Evolutionary conservation across 2,113 vertebrate genomes (phyloP), one percentile per base, ranked within the genome.

Genomic region (Cinclus cinclus): DNA sequence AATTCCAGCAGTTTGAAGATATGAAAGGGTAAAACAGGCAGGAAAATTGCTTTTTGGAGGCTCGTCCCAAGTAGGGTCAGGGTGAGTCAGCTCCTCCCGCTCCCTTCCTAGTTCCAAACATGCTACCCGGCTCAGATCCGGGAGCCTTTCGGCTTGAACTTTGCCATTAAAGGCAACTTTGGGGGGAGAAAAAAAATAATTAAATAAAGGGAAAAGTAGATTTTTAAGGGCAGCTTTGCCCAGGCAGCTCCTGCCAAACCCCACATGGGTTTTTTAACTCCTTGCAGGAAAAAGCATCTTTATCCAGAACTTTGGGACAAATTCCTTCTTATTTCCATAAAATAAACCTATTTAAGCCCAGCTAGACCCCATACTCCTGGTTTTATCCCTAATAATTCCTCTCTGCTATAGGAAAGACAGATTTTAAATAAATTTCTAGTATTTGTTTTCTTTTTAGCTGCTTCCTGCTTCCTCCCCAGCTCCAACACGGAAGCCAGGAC

Each of bases 131-230:
- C 81, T 60, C 81, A 0, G 24, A 83, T 37, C 58, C 13, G 0
- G 39, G 70, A 83, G 83, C 63, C 53, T 83, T 90, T 92, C n/a
- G 0, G 69, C 78, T 62, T 33, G 2, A 92, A 90, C 94, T 60
- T 94, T 10, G 1, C 96, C 95, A 91, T 96, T 92, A 95, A 96
- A 96, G 94, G 75, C 35, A 84, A 93, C 37, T 73, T 19, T 9
- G 3, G 11, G 28, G 24, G 7, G 6, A 1, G 6, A 1, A 1
- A 2, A 12, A 30, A 25, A n/a, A 33, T 52, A 58, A 75, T 35
- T 73, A 69, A 83, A 49, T 42, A 65, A 70, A 86, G 18, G 7
- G 21, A 46, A 39, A 68, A 81, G 60, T 28, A 14, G 3, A 56
- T 68, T 90, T 86, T 80, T 80, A 74, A 92, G 49, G 65, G 52